Base-by-base conservation (phyloP, 2,888 invertebrate species). In the Caenorhabditis macrosperma region DNA sequence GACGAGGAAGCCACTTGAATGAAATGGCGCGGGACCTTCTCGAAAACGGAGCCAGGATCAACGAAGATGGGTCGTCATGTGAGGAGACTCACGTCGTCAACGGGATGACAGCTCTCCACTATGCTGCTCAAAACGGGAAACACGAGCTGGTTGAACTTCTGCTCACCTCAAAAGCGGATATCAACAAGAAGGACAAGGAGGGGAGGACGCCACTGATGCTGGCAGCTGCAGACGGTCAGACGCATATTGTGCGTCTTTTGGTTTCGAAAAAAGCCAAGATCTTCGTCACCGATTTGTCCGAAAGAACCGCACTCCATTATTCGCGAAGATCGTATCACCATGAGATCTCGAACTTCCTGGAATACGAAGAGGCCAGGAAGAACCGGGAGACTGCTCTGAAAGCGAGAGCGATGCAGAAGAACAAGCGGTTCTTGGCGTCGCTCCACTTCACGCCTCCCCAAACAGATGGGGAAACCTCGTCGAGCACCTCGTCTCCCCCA, bases 61-160 rank as follows among this genome's bases (percentile, higher is more conserved):
- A 75, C 30, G 44, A 22, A n/a, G 60, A 75, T 26, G 75, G 75
- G n/a, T 15, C n/a, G 5, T 0, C 24, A 1, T 50, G 67, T 20
- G 24, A 52, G 15, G 67, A 60, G 6, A 46, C 75, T 10, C 28
- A 33, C 0, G 46, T 44, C 26, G 67, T 22, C 46, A 28, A 60
- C 6, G 75, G 75, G 54, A 24, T 60, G 26, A 67, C 67, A 0
- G 75, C 75, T 2, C 54, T 75, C 7, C 75, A 75, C 44, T 75
- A 41, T 22, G 75, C 75, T 1, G 75, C 67, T 2, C 33, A 44
- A 0, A 10, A 7, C 6, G 55, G 38, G 9, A 61, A 67, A 20
- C 7, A 35, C 0, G 35, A 50, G 15, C 46, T 75, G 60, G 60
- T 52, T 5, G 6, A 9, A 9, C 61, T 48, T 4, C 26, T 75